Conservation (phyloP, 2,888 invertebrate genomes). For the Zele albiditarsus region DNA sequence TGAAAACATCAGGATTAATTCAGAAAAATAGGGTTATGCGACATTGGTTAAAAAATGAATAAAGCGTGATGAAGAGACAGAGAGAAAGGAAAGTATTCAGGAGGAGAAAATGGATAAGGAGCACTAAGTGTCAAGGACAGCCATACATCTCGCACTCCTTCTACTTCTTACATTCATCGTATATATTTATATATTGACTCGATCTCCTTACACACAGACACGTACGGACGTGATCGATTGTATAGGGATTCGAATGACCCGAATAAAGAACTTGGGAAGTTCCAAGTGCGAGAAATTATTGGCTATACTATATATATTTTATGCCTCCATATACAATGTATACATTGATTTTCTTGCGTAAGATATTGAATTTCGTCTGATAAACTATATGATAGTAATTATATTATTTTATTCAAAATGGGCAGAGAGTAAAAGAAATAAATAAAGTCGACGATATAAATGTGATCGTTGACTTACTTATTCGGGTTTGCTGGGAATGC, state of each 20-base stretch:
- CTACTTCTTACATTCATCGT: neutral
- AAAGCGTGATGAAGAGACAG: neutral
- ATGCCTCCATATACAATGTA: neutral
- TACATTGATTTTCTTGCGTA: too few relatives aligned
- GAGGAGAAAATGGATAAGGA: slow-evolving; percentile 51
- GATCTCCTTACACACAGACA: neutral
- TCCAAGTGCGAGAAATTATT: neutral
- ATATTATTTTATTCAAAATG: neutral
- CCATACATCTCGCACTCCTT: slow-evolving; percentile 52
- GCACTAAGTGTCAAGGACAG: slow-evolving; percentile 55
- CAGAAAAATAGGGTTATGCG: neutral
- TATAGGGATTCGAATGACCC: slow-evolving; percentile 34
- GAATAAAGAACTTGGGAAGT: slow-evolving; percentile 17
- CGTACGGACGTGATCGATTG: slow-evolving; percentile 39
- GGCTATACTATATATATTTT: neutral
- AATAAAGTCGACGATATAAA: slow-evolving; percentile 2
- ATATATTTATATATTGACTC: slow-evolving; percentile 6
- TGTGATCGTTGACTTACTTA: slow-evolving; percentile 64
- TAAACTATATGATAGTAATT: too few relatives aligned
- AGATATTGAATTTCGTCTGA: too few relatives aligned
- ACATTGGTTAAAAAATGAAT: neutral
- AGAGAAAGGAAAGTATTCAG: slow-evolving; percentile 4
- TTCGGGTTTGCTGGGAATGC: slow-evolving; percentile 70
- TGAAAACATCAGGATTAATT: slow-evolving; percentile 32
- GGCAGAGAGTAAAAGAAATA: neutral